Base-by-base conservation (phyloP, 1,140 invertebrate species). In the Rhagoletis zephyria region DNA sequence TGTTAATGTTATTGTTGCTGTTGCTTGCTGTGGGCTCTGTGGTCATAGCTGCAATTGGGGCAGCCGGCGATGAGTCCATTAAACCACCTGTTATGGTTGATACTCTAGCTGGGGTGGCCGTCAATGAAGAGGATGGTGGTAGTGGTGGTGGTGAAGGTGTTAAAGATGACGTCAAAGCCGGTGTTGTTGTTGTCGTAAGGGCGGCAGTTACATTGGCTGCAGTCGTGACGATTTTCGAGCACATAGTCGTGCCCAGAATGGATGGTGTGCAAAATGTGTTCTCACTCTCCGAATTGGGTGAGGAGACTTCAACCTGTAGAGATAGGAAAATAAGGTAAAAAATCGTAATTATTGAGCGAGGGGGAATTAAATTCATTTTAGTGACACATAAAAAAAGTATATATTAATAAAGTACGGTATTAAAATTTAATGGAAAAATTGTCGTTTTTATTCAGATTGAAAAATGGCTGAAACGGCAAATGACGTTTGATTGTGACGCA, bases 221-320 rank as follows among this genome's bases (percentile, higher is more conserved):
- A 65, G 92, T 90, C 12, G 90, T 90, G 85, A 88, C 90, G 88
- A 93, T 92, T 88, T 92, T 93, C 63, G 92, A 91, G 89, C 92
- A 93, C 91, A 93, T 93, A 88, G 92, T 92, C 51, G 91, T 89
- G 87, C 91, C 91, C 60, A 93, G 90, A 88, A 93, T 93, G 64
- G 92, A 93, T 88, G 91, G 91, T 70, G 92, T 93, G 88, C 92
- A 93, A 87, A 93, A 91, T 87, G 91, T 92, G 85, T 92, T 92
- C 88, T 93, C 92, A 77, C 89, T 92, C 89, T 97, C 96, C 87
- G 96, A 96, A 93, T 96, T 97, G 87, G 92, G 92, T n/a, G 92
- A 93, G 30, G 92, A 93, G 61, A 93, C 91, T 89, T 93, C 92
- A 65, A 93, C 92, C 92, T 93, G 63, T 42, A 67, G 65, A 10